These are phyloP conservation scores for Lucifuga dentata DNA, from an alignment of 2,113 vertebrate species.

Conservation along the genomic window DNA sequence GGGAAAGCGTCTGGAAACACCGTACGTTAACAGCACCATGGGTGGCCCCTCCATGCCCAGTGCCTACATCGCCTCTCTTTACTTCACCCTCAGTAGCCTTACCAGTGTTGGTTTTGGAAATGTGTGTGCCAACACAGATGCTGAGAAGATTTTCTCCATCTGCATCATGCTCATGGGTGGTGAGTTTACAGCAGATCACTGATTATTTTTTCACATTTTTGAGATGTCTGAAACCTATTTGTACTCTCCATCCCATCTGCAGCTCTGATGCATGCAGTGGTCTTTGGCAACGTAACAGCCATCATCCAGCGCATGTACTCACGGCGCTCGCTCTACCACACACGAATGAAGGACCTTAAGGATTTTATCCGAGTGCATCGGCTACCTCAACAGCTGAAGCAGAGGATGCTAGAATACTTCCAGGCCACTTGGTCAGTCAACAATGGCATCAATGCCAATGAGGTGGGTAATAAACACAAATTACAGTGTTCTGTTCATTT, in stretches of 20 bases:
- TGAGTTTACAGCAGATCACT: constrained; percentile 69
- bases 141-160: constrained; percentile 97
- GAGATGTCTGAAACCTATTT: background rate
- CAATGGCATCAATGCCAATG: constrained; percentile 95
- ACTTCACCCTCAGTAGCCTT: constrained; percentile 98
- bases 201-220: background rate
- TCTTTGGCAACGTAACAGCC: constrained; percentile 97
- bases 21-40: constrained; percentile 89
- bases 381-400: constrained; percentile 94
- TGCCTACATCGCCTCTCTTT: constrained; percentile 95
- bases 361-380: constrained; percentile 96
- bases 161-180: constrained; percentile 98
- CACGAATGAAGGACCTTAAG: constrained; percentile 96
- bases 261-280: constrained; percentile 98
- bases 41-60: constrained; percentile 92
- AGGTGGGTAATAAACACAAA: constrained; percentile 80
- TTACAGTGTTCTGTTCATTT: background rate
- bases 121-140: constrained; percentile 94
- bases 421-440: constrained; percentile 98
- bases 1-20: constrained; percentile 92
- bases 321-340: constrained; percentile 95
- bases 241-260: constrained; percentile 7
- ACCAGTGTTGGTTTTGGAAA: constrained; percentile 98
- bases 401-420: constrained; percentile 97
- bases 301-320: constrained; percentile 99